These are phyloP conservation scores for Mionectes olivaceus DNA, from an alignment of 2,797 vertebrate genomes.

Conservation along the genomic window DNA sequence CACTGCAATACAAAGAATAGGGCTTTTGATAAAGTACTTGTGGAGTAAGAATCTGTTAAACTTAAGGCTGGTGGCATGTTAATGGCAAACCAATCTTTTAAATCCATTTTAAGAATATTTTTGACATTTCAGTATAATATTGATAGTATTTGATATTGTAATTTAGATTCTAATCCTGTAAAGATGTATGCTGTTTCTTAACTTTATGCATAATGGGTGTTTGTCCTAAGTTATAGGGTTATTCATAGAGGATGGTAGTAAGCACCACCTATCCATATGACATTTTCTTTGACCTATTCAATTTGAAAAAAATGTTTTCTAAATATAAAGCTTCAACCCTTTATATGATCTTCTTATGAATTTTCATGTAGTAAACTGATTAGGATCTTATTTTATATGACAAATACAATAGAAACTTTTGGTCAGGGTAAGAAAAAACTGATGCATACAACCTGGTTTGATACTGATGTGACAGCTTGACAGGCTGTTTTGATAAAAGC, in stretches of 20 bases:
- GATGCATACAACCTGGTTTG: neutral
- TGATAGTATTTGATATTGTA: neutral
- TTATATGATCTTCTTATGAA: neutral
- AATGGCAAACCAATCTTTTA: neutral
- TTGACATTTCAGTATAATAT: neutral
- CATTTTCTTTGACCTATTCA: neutral
- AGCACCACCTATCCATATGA: neutral
- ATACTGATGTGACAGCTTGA: conserved; percentile 38
- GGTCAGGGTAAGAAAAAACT: neutral
- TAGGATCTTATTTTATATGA: conserved; percentile 1
- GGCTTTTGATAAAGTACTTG: neutral
- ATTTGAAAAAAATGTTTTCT: neutral
- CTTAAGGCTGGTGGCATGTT: neutral
- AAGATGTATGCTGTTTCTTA: neutral
- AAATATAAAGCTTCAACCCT: neutral
- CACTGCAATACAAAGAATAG: neutral
- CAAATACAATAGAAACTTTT: neutral
- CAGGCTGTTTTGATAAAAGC: conserved; percentile 21
- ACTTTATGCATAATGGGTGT: neutral
- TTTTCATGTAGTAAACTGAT: neutral
- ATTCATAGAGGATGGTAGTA: neutral
- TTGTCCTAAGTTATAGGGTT: neutral
- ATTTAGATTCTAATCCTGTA: neutral
- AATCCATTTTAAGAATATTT: neutral
- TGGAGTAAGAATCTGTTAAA: neutral